Percentiles rank a stretch among this genome's conserved stretches.
Evolutionary conservation across 2,797 vertebrate species (phyloP).

Genomic region (Crenichthys baileyi): DNA sequence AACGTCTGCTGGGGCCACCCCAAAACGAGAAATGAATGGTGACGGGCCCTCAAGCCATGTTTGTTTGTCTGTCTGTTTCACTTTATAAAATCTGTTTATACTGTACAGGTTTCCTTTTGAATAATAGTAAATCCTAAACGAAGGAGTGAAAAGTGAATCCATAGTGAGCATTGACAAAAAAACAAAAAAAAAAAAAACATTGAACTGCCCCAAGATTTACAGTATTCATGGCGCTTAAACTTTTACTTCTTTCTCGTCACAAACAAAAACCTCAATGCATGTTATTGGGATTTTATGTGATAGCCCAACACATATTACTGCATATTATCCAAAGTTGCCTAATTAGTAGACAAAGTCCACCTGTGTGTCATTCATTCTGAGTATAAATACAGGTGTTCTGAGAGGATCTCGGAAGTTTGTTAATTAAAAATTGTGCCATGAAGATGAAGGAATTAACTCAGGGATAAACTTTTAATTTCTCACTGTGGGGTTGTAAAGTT

Average conservation of each 20-base stretch:
- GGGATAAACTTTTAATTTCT: no score
- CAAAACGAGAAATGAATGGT: no score
- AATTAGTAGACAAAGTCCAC: no score
- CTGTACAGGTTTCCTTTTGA: slow-evolving; percentile 10
- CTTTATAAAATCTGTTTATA: slow-evolving; percentile 57
- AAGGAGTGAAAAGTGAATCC: slow-evolving; percentile 12
- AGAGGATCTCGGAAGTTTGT: no score
- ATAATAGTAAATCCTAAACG: slow-evolving; percentile 20
- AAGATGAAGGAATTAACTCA: no score
- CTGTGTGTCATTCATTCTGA: no score
- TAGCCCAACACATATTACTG: background rate
- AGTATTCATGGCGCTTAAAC: background rate
- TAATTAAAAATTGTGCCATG: no score
- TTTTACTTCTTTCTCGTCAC: background rate
- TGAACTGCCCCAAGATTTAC: background rate
- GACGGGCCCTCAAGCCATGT: slow-evolving; percentile 70
- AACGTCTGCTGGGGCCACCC: no score
- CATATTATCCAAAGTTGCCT: background rate
- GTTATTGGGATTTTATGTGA: background rate
- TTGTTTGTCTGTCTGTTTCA: slow-evolving; percentile 76
- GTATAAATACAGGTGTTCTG: no score
- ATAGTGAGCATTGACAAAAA: background rate
- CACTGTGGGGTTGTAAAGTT: no score
- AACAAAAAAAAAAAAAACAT: background rate
- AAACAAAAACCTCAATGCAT: background rate